Conservation (phyloP, 1,140 invertebrate genomes). For the Parapsyche elsis region DNA sequence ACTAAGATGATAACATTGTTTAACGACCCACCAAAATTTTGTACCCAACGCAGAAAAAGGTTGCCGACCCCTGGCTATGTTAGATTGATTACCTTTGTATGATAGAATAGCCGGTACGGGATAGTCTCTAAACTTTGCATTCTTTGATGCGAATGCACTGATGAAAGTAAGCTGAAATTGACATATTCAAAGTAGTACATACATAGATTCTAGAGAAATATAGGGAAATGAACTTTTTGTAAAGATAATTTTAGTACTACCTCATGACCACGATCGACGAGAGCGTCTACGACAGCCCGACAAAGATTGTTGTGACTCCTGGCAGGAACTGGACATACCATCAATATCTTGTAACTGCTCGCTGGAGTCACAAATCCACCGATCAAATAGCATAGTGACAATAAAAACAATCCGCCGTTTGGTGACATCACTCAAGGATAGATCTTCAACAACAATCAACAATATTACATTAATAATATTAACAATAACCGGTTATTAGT, state of each 20-base stretch:
- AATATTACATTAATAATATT: too few species aligned
- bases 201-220: neutral
- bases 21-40: too few species aligned
- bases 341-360: slow-evolving; percentile 41
- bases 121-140: slow-evolving; percentile 24
- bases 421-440: too few species aligned
- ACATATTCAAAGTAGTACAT: neutral
- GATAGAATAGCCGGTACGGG: neutral
- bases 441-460: too few species aligned
- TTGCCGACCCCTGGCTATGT: neutral
- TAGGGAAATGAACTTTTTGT: too few species aligned
- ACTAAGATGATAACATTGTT: neutral
- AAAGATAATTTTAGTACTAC: slow-evolving; percentile 32
- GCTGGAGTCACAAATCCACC: neutral
- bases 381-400: neutral
- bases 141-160: neutral
- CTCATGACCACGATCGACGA: slow-evolving; percentile 47
- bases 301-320: slow-evolving; percentile 49
- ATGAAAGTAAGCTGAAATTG: slow-evolving; percentile 29
- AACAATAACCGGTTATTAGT: too few species aligned
- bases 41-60: neutral
- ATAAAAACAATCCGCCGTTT: neutral
- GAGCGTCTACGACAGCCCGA: slow-evolving; percentile 44
- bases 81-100: neutral
- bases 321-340: slow-evolving; percentile 37